A percentile compares a stretch with the other conserved stretches of the same genome.
These are phyloP conservation scores for Mionectes macconnelli DNA, from an alignment of 2,113 vertebrate genomes.

Conservation along the genomic window DNA sequence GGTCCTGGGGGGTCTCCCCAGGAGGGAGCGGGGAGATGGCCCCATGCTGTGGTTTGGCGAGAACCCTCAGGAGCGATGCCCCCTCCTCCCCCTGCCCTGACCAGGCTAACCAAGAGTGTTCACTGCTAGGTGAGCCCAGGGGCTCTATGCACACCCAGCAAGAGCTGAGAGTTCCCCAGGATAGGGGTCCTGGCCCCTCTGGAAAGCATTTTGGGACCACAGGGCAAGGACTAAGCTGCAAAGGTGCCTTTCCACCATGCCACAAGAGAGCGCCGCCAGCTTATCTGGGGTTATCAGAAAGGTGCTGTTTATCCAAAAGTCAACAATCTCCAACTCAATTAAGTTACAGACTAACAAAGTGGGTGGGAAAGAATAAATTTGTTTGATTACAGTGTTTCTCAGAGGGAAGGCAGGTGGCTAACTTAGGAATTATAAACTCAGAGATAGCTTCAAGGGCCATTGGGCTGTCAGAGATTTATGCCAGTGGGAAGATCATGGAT, in stretches of 20 bases:
- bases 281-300: constrained; percentile 6
- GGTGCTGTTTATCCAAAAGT: neutral
- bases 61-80: neutral
- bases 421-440: neutral
- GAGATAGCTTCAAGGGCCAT: neutral
- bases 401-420: neutral
- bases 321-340: neutral
- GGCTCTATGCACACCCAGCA: neutral
- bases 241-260: neutral
- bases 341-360: neutral
- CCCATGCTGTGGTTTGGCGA: neutral
- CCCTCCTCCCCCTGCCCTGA: no score
- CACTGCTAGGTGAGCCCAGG: neutral
- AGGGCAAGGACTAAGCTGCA: neutral
- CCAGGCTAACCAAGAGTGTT: neutral
- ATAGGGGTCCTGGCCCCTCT: neutral
- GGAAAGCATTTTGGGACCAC: neutral
- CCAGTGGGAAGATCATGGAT: neutral
- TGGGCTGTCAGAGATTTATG: neutral
- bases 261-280: neutral
- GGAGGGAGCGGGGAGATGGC: neutral
- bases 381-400: neutral
- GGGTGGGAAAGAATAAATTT: neutral
- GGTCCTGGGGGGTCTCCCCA: neutral
- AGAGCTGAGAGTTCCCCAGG: neutral